A percentile compares a stretch with the other conserved stretches of the same genome.
Conservation (phyloP, 2,797 vertebrate genomes). For the Hafferia zeledoni region DNA sequence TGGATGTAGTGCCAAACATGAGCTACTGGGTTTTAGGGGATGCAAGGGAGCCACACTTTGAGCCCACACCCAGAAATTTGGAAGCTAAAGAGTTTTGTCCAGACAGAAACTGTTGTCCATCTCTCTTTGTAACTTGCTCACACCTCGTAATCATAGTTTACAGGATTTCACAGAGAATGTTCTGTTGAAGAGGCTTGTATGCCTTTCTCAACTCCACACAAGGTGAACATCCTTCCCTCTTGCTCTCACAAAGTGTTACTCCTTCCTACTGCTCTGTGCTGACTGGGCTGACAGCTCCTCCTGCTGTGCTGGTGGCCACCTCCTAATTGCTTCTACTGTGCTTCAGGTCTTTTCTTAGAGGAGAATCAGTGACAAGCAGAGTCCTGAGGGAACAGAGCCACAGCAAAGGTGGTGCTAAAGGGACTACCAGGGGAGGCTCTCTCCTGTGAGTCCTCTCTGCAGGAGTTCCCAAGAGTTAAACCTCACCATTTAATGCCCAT, state of each 20-base stretch:
- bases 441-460: background rate
- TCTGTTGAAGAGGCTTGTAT: background rate
- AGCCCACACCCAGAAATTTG: background rate
- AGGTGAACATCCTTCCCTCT: background rate
- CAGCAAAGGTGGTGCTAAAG: background rate
- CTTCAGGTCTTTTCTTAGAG: background rate
- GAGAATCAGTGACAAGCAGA: background rate
- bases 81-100: background rate
- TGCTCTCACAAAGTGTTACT: background rate
- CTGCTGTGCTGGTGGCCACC: background rate
- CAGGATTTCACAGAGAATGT: background rate
- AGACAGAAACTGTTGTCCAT: background rate
- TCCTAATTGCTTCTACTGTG: rapidly evolving
- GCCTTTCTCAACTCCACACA: background rate
- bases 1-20: background rate
- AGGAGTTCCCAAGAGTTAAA: background rate
- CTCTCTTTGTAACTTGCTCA: background rate
- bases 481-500: background rate
- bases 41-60: background rate
- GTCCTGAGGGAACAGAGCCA: background rate
- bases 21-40: background rate
- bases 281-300: background rate
- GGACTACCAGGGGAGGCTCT: background rate
- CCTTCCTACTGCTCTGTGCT: background rate
- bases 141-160: background rate